Conservation (phyloP, 2,113 vertebrate species). For the Parus major region DNA sequence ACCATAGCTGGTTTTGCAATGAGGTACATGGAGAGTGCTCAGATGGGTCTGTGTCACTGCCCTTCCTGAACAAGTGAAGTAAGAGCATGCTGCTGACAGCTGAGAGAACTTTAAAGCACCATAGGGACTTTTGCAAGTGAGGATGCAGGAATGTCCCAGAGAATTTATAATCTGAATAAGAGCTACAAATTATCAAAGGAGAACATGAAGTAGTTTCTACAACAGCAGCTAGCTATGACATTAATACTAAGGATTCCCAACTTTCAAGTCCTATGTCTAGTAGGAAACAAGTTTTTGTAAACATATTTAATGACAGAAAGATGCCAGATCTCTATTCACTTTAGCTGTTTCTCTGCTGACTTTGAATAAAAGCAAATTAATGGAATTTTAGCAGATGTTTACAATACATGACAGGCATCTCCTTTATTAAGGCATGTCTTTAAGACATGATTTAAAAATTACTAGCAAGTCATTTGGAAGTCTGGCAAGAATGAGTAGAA, state of each 20-base stretch:
- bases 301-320: neutral
- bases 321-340: neutral
- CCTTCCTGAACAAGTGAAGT: neutral
- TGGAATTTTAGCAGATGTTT: neutral
- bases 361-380: neutral
- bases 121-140: neutral
- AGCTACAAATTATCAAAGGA: neutral
- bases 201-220: neutral
- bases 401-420: neutral
- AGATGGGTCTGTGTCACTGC: accelerated
- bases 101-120: neutral
- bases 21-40: neutral
- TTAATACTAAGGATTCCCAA: neutral
- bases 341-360: neutral
- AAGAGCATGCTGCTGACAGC: neutral
- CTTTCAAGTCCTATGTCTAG: neutral
- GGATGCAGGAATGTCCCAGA: neutral
- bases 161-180: neutral
- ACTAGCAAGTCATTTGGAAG: neutral
- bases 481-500: neutral
- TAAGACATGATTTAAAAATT: neutral
- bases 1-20: neutral
- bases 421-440: neutral
- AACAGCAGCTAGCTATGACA: neutral
- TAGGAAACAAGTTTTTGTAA: neutral